A percentile compares a stretch with the other conserved stretches of the same genome.
phyloP scores from a whole-genome alignment of 2,113 vertebrate species.

The Leptobrachium ailaonicum region DNA sequence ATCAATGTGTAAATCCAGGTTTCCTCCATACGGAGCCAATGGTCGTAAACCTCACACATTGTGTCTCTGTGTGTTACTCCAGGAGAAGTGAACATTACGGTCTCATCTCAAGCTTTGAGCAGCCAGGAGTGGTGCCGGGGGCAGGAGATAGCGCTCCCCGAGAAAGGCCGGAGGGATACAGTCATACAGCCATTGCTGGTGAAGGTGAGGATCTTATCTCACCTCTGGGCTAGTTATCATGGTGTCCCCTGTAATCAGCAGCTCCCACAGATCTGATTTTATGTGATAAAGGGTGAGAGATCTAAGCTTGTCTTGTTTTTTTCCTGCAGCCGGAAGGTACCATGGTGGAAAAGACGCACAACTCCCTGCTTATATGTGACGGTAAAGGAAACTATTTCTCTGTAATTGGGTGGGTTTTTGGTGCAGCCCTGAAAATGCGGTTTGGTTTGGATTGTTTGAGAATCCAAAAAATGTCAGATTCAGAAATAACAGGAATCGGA shows the following conservation, averaged over 20 bases:
- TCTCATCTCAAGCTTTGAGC: slow-evolving; percentile 59
- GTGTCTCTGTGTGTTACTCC: slow-evolving; percentile 29
- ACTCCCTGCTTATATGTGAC: slow-evolving; percentile 9
- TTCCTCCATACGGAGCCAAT: too few relatives aligned
- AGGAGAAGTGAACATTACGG: slow-evolving; percentile 59
- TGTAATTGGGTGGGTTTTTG: not conserved
- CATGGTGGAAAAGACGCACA: slow-evolving; percentile 17
- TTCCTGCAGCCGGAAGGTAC: slow-evolving; percentile 16
- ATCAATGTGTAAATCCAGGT: too few relatives aligned
- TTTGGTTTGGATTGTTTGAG: too few relatives aligned
- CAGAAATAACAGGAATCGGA: too few relatives aligned
- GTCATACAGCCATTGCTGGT: slow-evolving; percentile 61
- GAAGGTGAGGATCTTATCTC: slow-evolving; percentile 54
- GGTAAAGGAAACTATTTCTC: not conserved
- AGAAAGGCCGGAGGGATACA: slow-evolving; percentile 54
- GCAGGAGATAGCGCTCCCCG: slow-evolving; percentile 53
- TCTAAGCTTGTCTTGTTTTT: not conserved
- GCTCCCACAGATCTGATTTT: not conserved
- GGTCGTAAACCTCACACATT: too few relatives aligned
- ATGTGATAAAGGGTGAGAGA: not conserved
- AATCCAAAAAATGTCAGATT: too few relatives aligned
- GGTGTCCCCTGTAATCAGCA: not conserved
- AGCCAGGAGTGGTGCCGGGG: slow-evolving; percentile 56
- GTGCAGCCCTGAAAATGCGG: too few relatives aligned
- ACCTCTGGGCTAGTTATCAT: not conserved